Percentiles rank a stretch among this genome's conserved stretches.
Evolutionary conservation across 2,797 vertebrate genomes (phyloP).

Genomic region (Macrochelys suwanniensis): DNA sequence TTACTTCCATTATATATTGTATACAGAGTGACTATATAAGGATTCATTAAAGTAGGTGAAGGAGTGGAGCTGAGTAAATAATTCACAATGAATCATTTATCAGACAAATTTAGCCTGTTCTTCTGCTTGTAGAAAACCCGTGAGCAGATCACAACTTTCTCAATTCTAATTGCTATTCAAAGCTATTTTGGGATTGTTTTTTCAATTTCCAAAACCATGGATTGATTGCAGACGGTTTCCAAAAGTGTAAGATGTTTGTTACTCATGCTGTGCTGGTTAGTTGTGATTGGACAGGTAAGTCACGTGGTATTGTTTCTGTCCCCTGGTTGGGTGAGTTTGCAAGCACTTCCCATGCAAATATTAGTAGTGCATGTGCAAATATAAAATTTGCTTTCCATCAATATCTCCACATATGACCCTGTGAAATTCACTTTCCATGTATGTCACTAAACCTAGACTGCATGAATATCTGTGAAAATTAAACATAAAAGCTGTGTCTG

Average conservation of each 20-base stretch:
- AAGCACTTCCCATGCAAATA: conserved; percentile 30
- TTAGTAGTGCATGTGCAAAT: background rate
- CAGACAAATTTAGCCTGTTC: background rate
- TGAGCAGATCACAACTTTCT: conserved; percentile 24
- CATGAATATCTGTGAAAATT: background rate
- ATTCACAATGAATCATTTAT: conserved; percentile 63
- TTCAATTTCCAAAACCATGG: background rate
- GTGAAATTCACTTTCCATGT: conserved; percentile 21
- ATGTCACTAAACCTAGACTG: background rate
- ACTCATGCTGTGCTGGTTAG: conserved; percentile 22
- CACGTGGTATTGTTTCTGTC: background rate
- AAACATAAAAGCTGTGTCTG: background rate
- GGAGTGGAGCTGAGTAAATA: conserved; percentile 39
- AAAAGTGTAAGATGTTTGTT: background rate
- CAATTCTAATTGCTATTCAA: conserved; percentile 19
- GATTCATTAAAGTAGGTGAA: conserved; percentile 49
- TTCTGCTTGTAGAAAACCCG: conserved; percentile 28
- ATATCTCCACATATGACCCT: conserved; percentile 10
- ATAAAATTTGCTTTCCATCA: conserved; percentile 12
- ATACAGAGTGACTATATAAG: conserved; percentile 23
- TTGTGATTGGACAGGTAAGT: conserved; percentile 7
- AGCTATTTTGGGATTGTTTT: background rate
- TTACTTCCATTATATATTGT: conserved; percentile 41
- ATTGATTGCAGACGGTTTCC: conserved; percentile 27
- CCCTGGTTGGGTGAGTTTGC: background rate